These are phyloP conservation scores for Hemichromis elongatus DNA, from an alignment of 2,113 vertebrate species.

Conservation along the genomic window DNA sequence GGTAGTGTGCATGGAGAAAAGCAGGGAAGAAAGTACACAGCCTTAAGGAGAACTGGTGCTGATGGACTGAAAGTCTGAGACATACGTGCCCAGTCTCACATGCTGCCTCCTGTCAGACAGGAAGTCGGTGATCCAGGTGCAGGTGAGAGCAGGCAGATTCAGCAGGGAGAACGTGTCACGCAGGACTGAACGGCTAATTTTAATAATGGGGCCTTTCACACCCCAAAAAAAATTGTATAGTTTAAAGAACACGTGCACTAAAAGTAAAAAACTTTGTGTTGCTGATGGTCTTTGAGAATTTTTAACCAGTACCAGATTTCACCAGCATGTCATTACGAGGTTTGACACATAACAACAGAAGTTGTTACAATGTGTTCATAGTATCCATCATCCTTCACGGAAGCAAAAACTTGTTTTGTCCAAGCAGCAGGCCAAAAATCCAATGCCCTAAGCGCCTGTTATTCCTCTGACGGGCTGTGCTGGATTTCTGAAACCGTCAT, in stretches of 20 bases:
- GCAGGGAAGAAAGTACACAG: not conserved
- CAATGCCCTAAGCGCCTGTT: not conserved
- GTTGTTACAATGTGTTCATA: not conserved
- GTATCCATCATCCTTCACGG: not conserved
- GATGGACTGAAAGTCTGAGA: not conserved
- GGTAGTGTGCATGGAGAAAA: not conserved
- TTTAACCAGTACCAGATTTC: not conserved
- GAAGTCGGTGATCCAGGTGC: not conserved
- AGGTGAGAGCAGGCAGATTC: not conserved
- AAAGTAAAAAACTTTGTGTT: not conserved
- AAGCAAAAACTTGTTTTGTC: not conserved
- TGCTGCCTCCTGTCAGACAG: not conserved
- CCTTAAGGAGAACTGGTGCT: not conserved
- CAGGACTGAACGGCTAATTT: not conserved
- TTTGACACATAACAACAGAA: not conserved
- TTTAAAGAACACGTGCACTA: not conserved
- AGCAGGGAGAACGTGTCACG: not conserved
- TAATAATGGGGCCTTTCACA: not conserved
- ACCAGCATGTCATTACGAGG: not conserved
- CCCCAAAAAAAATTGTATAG: fast-evolving
- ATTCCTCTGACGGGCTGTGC: not conserved
- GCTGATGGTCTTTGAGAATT: not conserved
- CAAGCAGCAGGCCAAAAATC: not conserved
- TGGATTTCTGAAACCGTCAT: not conserved
- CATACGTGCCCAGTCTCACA: not conserved